Evolutionary conservation across 2,797 vertebrate species (phyloP).

Genomic region (Mastacembelus armatus): DNA sequence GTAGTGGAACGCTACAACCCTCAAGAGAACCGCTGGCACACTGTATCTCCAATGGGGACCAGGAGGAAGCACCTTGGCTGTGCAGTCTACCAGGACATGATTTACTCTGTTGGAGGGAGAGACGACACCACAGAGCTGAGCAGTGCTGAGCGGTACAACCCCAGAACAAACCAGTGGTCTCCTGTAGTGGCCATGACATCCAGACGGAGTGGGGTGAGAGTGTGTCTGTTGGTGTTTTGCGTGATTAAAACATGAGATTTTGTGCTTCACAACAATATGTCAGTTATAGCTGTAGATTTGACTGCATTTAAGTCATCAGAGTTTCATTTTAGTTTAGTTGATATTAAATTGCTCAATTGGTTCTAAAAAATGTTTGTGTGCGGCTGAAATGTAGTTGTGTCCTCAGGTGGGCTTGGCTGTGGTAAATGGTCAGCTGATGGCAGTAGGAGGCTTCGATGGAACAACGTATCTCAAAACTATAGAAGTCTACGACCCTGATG

Average conservation of each 20-base stretch:
- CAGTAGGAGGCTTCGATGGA: slow-evolving; percentile 98
- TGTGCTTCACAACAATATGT: not conserved
- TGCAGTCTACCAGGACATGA: slow-evolving; percentile 99
- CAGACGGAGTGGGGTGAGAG: slow-evolving; percentile 92
- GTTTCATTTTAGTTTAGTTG: not conserved
- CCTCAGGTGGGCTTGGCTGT: slow-evolving; percentile 95
- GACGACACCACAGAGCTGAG: slow-evolving; percentile 98
- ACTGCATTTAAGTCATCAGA: too few relatives aligned
- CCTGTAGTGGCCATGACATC: slow-evolving; percentile 99
- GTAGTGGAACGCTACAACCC: slow-evolving; percentile 90
- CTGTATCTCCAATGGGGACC: slow-evolving; percentile 98
- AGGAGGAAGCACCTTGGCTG: slow-evolving; percentile 97
- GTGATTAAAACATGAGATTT: not conserved
- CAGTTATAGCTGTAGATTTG: not conserved
- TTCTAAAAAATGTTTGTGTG: not conserved
- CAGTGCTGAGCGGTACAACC: slow-evolving; percentile 97
- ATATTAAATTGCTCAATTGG: not conserved
- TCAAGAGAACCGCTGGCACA: slow-evolving; percentile 99
- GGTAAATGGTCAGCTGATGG: slow-evolving; percentile 98
- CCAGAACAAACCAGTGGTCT: slow-evolving; percentile 98
- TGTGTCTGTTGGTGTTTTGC: not conserved
- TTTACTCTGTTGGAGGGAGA: slow-evolving; percentile 97
- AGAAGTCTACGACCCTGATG: slow-evolving; percentile 98
- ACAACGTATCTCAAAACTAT: slow-evolving; percentile 99
- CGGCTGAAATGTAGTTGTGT: slow-evolving; percentile 7